Conservation (phyloP, 1,140 invertebrate species). For the Penaeus indicus region DNA sequence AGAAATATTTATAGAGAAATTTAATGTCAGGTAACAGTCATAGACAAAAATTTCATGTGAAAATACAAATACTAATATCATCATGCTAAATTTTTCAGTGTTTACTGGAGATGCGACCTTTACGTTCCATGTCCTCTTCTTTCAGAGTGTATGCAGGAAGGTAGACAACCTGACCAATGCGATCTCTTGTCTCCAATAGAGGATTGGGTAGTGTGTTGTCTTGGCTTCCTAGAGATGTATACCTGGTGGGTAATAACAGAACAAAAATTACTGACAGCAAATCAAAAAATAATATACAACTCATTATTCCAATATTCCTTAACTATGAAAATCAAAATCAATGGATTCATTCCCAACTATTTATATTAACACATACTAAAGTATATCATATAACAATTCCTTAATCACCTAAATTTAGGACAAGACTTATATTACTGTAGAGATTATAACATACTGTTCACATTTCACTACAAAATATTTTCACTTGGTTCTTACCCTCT, state of each 20-base stretch:
- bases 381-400: not conserved
- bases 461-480: not conserved
- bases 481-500: slow-evolving; percentile 75
- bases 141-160: slow-evolving; percentile 65
- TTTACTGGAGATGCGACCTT: slow-evolving; percentile 58
- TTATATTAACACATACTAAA: slow-evolving; percentile 59
- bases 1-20: no score
- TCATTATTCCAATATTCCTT: not conserved
- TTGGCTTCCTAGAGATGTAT: slow-evolving; percentile 66
- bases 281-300: not conserved
- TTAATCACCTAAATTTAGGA: not conserved
- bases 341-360: slow-evolving; percentile 62
- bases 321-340: not conserved
- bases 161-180: slow-evolving; percentile 61
- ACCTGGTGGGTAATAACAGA: slow-evolving; percentile 40
- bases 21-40: no score
- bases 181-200: slow-evolving; percentile 50
- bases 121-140: slow-evolving; percentile 63
- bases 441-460: not conserved
- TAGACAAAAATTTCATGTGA: no score
- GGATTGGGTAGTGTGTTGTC: slow-evolving; percentile 66
- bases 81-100: slow-evolving; percentile 4
- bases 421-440: not conserved
- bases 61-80: no score
- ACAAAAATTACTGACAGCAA: not conserved